Conservation (phyloP, 2,113 vertebrate genomes). For the Clarias batrachus region DNA sequence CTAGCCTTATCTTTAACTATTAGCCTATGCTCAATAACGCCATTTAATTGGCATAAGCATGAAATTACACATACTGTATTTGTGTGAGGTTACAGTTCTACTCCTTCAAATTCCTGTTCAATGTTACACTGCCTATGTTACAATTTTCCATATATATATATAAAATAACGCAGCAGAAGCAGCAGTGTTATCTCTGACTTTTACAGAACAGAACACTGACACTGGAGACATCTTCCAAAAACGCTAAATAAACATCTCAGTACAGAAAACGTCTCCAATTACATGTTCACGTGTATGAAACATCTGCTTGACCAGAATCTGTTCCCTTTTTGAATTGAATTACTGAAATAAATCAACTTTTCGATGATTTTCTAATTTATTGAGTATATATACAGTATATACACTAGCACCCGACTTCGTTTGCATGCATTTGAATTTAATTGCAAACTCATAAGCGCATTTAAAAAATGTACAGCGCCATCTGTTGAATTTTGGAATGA, state of each 20-base stretch:
- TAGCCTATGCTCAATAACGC: not conserved
- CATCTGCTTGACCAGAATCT: not conserved
- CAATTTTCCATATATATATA: not conserved
- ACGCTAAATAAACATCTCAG: not conserved
- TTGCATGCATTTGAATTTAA: no score
- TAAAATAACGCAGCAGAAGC: not conserved
- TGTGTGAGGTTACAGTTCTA: not conserved
- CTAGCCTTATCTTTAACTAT: not conserved
- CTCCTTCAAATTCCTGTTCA: not conserved
- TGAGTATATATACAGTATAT: no score
- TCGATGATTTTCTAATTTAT: no score
- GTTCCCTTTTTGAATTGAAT: no score
- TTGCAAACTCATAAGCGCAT: no score
- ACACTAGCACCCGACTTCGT: no score
- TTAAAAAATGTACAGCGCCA: no score
- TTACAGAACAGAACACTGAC: not conserved
- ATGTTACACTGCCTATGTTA: not conserved
- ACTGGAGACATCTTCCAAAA: not conserved
- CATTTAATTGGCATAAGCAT: not conserved
- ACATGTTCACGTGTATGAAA: not conserved
- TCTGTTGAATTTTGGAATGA: no score
- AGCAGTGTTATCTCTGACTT: no score
- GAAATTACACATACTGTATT: not conserved
- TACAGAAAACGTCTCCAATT: not conserved
- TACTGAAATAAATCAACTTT: no score